These are phyloP conservation scores for Mnemiopsis leidyi DNA, from an alignment of 37 sponge, comb jelly and placozoan species.

Conservation along the genomic window DNA sequence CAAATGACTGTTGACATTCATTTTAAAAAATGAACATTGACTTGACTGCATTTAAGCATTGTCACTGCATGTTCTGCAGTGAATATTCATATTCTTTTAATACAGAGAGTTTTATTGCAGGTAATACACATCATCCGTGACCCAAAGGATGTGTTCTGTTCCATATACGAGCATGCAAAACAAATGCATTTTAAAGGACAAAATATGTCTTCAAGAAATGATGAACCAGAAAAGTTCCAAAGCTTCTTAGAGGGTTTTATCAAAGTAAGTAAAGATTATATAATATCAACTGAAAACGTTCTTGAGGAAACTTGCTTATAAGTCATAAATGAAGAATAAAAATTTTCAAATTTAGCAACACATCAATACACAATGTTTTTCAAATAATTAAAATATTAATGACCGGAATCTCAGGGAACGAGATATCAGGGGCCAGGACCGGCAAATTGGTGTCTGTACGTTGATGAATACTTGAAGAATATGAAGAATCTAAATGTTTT, in stretches of 20 bases:
- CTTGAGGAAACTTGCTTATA: no score
- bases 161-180: background rate
- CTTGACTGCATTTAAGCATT: no score
- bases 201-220: background rate
- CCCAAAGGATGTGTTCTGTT: background rate
- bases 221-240: background rate
- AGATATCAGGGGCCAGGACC: background rate
- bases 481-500: background rate
- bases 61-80: no score
- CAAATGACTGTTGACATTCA: no score
- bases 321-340: no score
- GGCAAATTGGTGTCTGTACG: background rate
- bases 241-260: background rate
- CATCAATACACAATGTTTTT: no score
- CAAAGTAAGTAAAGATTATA: background rate
- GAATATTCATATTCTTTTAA: no score
- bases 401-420: background rate
- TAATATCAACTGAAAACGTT: background rate
- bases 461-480: background rate
- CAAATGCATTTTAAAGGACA: background rate
- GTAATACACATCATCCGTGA: background rate
- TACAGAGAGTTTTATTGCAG: no score
- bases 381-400: no score
- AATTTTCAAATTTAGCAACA: no score
- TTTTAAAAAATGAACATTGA: no score